phyloP scores from a whole-genome alignment of 2,888 invertebrate genomes.

The Diarsia dahlii region DNA sequence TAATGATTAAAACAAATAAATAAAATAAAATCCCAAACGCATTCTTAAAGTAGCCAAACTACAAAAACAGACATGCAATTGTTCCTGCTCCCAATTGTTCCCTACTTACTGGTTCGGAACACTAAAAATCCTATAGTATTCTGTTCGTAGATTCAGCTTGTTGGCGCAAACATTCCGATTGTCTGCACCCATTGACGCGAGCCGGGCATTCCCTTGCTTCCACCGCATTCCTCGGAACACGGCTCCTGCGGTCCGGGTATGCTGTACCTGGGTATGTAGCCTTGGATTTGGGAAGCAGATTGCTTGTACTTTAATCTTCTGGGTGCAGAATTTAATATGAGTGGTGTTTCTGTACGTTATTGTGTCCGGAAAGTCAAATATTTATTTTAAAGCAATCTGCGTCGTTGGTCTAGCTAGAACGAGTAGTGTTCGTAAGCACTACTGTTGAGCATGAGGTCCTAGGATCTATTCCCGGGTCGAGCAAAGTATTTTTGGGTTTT shows the following conservation, averaged over 20 bases:
- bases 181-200: conserved; percentile 72
- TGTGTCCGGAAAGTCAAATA: background rate
- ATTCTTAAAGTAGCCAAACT: background rate
- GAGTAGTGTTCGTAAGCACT: too few relatives aligned
- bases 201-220: conserved; percentile 65
- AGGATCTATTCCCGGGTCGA: too few relatives aligned
- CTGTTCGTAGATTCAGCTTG: conserved; percentile 55
- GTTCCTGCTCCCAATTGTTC: conserved; percentile 41
- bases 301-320: conserved; percentile 25
- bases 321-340: background rate
- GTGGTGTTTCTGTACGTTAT: background rate
- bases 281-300: conserved; percentile 37
- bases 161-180: conserved; percentile 71
- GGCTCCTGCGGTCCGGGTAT: conserved; percentile 42
- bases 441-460: too few relatives aligned
- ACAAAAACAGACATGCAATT: conserved; percentile 35
- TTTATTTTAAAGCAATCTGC: background rate
- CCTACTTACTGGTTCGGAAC: conserved; percentile 54
- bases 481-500: too few relatives aligned
- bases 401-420: too few relatives aligned
- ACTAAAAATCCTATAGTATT: conserved; percentile 55
- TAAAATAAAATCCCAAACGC: background rate
- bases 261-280: conserved; percentile 29
- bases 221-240: conserved; percentile 64
- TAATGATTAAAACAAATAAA: too few relatives aligned